phyloP scores from a whole-genome alignment of 2,888 invertebrate genomes.

The Eupithecia dodoneata region DNA sequence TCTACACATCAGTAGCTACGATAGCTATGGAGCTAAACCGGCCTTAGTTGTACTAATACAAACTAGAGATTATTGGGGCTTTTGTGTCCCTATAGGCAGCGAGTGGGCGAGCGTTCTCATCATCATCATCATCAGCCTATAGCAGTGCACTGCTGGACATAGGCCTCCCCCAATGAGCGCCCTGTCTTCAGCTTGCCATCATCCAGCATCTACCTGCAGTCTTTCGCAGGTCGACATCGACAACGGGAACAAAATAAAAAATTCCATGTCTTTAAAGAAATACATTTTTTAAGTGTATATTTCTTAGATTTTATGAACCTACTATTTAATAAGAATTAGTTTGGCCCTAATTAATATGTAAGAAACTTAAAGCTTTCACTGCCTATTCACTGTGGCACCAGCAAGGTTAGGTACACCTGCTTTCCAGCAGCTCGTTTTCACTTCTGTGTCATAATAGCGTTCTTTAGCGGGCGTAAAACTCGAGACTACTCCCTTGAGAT shows the following conservation, averaged over 20 bases:
- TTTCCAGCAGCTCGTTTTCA: neutral
- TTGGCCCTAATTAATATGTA: neutral
- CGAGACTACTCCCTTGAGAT: too few species aligned
- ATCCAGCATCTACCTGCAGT: too few species aligned
- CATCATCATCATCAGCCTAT: too few species aligned
- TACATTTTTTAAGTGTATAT: too few species aligned
- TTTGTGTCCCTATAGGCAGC: constrained; percentile 6
- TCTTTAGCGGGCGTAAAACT: too few species aligned
- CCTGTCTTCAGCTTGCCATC: too few species aligned
- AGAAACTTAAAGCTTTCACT: neutral
- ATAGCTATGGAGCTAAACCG: constrained; percentile 13
- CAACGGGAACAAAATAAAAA: neutral
- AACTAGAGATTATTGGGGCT: constrained; percentile 23
- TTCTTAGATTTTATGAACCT: too few species aligned
- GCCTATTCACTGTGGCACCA: neutral
- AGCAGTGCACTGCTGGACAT: too few species aligned
- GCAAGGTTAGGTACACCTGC: neutral
- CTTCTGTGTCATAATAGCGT: too few species aligned
- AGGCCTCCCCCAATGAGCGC: too few species aligned
- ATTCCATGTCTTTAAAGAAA: too few species aligned
- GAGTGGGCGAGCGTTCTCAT: neutral
- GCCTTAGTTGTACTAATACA: constrained; percentile 19
- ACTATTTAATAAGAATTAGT: neutral
- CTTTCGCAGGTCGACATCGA: neutral
- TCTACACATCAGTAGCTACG: constrained; percentile 2